A percentile compares a stretch with the other conserved stretches of the same genome.
Evolutionary conservation across 2,113 vertebrate genomes (phyloP).

Genomic region (Osmerus mordax): DNA sequence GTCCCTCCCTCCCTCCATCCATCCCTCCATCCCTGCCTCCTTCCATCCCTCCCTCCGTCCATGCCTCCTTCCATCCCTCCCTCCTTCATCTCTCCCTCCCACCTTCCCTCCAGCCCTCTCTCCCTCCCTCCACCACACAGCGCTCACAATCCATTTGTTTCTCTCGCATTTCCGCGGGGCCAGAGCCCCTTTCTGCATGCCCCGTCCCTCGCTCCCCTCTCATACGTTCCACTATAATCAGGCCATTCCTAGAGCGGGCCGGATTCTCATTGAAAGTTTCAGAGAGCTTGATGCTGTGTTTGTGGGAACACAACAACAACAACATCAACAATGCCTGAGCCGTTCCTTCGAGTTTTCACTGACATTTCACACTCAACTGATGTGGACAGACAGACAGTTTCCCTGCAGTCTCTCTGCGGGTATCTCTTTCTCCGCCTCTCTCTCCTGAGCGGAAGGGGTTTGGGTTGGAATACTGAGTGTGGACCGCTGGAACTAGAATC

Average conservation of each 20-base stretch:
- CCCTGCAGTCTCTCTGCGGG: too few species aligned
- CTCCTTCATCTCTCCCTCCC: too few species aligned
- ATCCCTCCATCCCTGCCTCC: too few species aligned
- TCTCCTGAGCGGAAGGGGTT: too few species aligned
- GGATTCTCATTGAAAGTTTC: slow-evolving; percentile 23
- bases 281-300: slow-evolving; percentile 28
- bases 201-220: slow-evolving; percentile 33
- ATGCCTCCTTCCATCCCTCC: slow-evolving; percentile 21
- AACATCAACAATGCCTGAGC: slow-evolving; percentile 18
- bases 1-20: slow-evolving; percentile 16
- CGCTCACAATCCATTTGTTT: slow-evolving; percentile 66
- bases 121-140: slow-evolving; percentile 49
- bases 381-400: too few species aligned
- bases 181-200: slow-evolving; percentile 22
- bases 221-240: slow-evolving; percentile 43
- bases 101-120: slow-evolving; percentile 4
- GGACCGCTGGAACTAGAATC: too few species aligned
- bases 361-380: slow-evolving; percentile 42
- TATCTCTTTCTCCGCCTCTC: too few species aligned
- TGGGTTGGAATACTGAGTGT: too few species aligned
- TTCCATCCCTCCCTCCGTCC: too few species aligned
- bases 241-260: slow-evolving; percentile 51
- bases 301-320: slow-evolving; percentile 43
- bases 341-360: slow-evolving; percentile 43
- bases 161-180: slow-evolving; percentile 47